phyloP scores from a whole-genome alignment of 2,888 invertebrate species.

The Eristalis tenax region DNA sequence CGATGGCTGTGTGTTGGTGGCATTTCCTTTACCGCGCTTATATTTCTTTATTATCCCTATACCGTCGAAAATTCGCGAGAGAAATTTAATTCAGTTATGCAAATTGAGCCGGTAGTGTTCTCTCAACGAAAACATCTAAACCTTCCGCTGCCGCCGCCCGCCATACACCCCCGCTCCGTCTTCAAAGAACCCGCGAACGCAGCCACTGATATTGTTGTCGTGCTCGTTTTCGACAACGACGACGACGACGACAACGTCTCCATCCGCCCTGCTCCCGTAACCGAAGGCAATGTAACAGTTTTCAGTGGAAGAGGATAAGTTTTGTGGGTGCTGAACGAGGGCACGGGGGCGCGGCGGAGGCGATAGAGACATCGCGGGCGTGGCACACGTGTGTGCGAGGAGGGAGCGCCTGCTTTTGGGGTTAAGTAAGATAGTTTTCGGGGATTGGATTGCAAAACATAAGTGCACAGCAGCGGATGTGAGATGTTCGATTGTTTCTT shows the following conservation, averaged over 20 bases:
- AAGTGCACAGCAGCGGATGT: conserved; percentile 70
- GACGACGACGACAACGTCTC: not conserved
- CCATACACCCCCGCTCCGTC: not conserved
- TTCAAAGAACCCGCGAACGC: conserved; percentile 44
- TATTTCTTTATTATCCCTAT: conserved; percentile 71
- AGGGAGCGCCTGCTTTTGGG: conserved; percentile 22
- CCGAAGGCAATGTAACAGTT: conserved; percentile 14
- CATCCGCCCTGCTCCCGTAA: not conserved
- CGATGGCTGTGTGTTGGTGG: conserved; percentile 41
- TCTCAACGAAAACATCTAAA: conserved; percentile 63
- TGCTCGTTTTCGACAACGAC: not conserved
- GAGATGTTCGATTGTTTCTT: conserved; percentile 58
- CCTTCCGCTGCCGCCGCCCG: not conserved
- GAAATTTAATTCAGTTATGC: conserved; percentile 72
- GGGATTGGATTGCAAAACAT: conserved; percentile 69
- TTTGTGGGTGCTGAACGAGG: conserved; percentile 1
- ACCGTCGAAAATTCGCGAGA: conserved; percentile 70
- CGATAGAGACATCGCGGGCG: conserved; percentile 36
- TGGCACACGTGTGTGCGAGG: not conserved
- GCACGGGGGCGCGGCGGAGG: too few species aligned
- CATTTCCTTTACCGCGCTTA: conserved; percentile 67
- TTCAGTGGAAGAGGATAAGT: conserved; percentile 31
- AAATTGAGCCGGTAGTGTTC: conserved; percentile 72
- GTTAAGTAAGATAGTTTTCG: conserved; percentile 65
- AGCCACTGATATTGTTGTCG: conserved; percentile 40